Base-by-base conservation (phyloP, 2,797 vertebrate genomes). In the Takifugu rubripes region DNA sequence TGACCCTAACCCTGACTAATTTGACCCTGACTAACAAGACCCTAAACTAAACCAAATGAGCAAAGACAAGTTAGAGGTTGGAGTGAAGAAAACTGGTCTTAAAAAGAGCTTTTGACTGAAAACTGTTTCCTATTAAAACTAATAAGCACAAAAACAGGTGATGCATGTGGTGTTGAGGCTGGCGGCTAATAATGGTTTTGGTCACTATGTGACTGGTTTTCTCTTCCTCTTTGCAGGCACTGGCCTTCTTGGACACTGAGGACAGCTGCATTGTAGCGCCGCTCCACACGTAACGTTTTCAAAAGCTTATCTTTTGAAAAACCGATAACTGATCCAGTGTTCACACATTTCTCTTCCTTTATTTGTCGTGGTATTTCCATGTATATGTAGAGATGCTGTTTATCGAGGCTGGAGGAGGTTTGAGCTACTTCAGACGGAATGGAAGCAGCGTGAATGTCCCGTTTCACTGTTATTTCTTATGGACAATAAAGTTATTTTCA, bases 231-330 rank as follows among this genome's bases (percentile, higher is more conserved):
- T 26, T 84, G 45, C 83, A 93, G 92, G 92, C 84, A 93, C 92
- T 52, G 92, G 92, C 64, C 87, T 93, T 63, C 89, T 93, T n/a
- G 91, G 92, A 5, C 92, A 93, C 85, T 93, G 84, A 93, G 64
- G 64, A 78, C 40, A 66, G 49, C 59, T 78, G 56, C 48, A 59
- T 54, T 75, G 62, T 54, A 61, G 64, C 72, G 66, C 68, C 58
- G 65, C 59, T 78, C 66, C 64, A 85, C 49, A 48, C 45, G 62
- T 45, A 72, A 74, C 49, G 43, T 25, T 40, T n/a, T 17, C 5
- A 36, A 31, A 82, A 70, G 82, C 82, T 90, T 88, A 83, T 88
- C 85, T 77, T 87, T 83, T 66, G 77, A 82, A 65, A 78, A 78
- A 40, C 12, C 3, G 79, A 63, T 83, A 84, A 74, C 81, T 68